phyloP scores from a whole-genome alignment of 2,113 vertebrate genomes.

The Austrofundulus limnaeus region DNA sequence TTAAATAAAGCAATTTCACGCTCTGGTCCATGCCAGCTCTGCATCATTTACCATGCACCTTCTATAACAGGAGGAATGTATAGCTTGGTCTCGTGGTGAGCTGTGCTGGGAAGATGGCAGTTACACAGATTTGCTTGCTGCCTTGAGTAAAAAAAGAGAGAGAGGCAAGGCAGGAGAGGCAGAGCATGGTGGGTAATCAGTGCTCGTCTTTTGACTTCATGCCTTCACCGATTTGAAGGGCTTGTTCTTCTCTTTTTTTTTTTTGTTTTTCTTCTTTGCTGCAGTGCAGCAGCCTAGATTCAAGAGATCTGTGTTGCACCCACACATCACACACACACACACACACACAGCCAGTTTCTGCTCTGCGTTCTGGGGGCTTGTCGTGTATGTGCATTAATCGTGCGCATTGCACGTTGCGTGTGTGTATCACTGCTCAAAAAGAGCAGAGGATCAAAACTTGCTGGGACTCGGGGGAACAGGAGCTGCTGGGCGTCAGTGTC shows the following conservation, averaged over 20 bases:
- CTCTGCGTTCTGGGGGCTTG: slow-evolving; percentile 46
- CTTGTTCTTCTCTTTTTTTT: slow-evolving; percentile 37
- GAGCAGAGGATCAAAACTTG: slow-evolving; percentile 43
- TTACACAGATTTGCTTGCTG: slow-evolving; percentile 45
- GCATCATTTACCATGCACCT: slow-evolving; percentile 42
- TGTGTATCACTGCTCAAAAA: slow-evolving; percentile 7
- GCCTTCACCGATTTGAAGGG: slow-evolving; percentile 47
- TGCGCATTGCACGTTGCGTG: slow-evolving; percentile 8
- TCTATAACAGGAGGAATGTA: slow-evolving; percentile 52
- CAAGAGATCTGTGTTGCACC: slow-evolving; percentile 42
- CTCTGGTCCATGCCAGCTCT: slow-evolving; percentile 44
- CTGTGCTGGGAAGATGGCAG: slow-evolving; percentile 32
- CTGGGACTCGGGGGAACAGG: slow-evolving; percentile 33
- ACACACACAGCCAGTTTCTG: slow-evolving; percentile 39
- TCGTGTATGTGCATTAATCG: slow-evolving; percentile 27
- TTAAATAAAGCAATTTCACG: slow-evolving; percentile 70
- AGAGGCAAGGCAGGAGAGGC: slow-evolving; percentile 9
- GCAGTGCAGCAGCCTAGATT: slow-evolving; percentile 71
- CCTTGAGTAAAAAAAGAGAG: slow-evolving; percentile 34
- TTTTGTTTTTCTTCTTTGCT: slow-evolving; percentile 33
- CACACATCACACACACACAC: slow-evolving; percentile 51
- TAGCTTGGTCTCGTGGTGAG: slow-evolving; percentile 50
- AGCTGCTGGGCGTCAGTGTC: slow-evolving; percentile 35
- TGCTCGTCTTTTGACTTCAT: slow-evolving; percentile 40
- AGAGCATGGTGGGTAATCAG: slow-evolving; percentile 44